A percentile compares a stretch with the other conserved stretches of the same genome.
Evolutionary conservation across 2,113 vertebrate species (phyloP).

Genomic region (Panurus biarmicus): DNA sequence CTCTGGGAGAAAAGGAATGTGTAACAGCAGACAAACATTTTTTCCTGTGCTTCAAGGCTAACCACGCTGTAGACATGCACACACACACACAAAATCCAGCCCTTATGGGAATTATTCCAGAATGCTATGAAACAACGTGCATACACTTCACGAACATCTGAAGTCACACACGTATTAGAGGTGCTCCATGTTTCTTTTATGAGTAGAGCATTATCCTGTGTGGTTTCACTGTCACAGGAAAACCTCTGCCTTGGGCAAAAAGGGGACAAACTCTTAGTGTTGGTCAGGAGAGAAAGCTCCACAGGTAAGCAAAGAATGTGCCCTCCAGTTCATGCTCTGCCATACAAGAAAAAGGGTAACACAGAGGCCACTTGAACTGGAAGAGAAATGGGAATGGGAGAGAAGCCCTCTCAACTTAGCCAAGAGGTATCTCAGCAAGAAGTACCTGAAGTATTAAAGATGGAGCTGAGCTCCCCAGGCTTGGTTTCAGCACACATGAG

Average conservation of each 20-base stretch:
- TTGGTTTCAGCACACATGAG: neutral
- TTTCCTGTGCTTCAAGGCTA: conserved; percentile 2
- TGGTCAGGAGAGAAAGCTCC: neutral
- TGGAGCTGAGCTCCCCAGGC: neutral
- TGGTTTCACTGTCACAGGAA: neutral
- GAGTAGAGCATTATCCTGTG: neutral
- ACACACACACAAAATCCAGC: neutral
- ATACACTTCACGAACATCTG: neutral
- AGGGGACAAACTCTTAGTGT: neutral
- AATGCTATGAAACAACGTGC: neutral
- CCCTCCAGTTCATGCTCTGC: neutral
- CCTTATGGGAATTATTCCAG: neutral
- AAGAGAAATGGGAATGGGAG: neutral
- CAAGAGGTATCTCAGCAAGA: neutral
- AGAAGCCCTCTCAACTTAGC: neutral
- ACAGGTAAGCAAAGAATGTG: neutral
- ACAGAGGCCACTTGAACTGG: neutral
- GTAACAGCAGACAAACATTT: conserved; percentile 4
- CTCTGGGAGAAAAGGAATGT: conserved; percentile 23
- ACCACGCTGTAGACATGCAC: neutral
- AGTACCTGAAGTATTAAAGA: neutral
- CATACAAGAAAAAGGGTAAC: neutral
- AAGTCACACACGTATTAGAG: neutral
- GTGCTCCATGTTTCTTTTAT: neutral
- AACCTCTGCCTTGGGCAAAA: neutral